Base-by-base conservation (phyloP, 2,888 invertebrate species). In the Tuberolachnus salignus region DNA sequence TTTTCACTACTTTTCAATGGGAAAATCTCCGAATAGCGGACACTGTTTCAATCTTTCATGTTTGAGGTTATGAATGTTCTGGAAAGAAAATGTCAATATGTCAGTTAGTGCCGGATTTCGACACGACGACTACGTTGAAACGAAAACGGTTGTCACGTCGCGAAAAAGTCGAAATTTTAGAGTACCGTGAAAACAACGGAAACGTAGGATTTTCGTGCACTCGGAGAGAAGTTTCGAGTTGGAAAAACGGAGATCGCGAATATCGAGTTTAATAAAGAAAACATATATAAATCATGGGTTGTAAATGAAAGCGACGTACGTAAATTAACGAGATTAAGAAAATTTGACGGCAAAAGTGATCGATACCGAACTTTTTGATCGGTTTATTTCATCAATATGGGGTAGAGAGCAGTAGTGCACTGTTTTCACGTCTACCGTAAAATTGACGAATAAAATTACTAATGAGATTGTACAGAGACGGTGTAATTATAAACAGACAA, bases 291-390 rank as follows among this genome's bases (percentile, higher is more conserved):
- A 70, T n/a, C 9, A 16, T 70, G 23, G 70, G 53, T 53, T 53
- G 70, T 51, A 57, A 70, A 70, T 70, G 19, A 53, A 53, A 57
- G 51, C 51, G 70, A 51, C 19, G 70, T 44, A 64, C 64, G 46
- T 34, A 34, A 34, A 34, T 34, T 34, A 34, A 34, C 34, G 34
- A 34, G 6, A 34, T 34, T 34, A 34, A 19, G 44, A 46, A 64
- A 64, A 64, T 44, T 44, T 64, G 44, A 64, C 19, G 26, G 46
- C 64, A 64, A n/a, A n/a, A n/a, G n/a, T n/a, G n/a, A n/a, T n/a
- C n/a, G n/a, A n/a, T n/a, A n/a, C n/a, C n/a, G n/a, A n/a, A n/a
- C n/a, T n/a, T n/a, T n/a, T n/a, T n/a, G n/a, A n/a, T n/a, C n/a
- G n/a, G n/a, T 34, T 34, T 34, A 34, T 34, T 34, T 34, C 34